Evolutionary conservation across 2,888 invertebrate genomes (phyloP), one percentile per base, ranked within the genome.

Genomic region (Acanthosepion pharaonis): DNA sequence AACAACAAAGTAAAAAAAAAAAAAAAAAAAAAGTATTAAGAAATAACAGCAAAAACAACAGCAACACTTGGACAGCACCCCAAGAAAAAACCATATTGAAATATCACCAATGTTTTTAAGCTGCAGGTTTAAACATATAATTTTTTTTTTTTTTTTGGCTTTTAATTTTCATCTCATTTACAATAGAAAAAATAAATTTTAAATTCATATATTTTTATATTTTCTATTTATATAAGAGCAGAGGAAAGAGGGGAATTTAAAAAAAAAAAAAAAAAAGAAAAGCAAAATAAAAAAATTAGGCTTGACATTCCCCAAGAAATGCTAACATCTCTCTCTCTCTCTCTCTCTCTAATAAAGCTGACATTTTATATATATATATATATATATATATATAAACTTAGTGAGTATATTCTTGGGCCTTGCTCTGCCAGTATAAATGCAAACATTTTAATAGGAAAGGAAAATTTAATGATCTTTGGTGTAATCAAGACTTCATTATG

Each of bases 31-130:
- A 78, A 78, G 8, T 78, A 78, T n/a, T n/a, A 78, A 15, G 33
- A 33, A 78, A 78, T 78, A 78, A 78, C n/a, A 78, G 33, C n/a
- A 78, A 78, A 15, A n/a, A 78, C n/a, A n/a, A 78, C n/a, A 78
- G 23, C 78, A 78, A 78, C 78, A 78, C 78, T 78, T n/a, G 78
- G 78, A 78, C 78, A 33, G n/a, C n/a, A 78, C 78, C 78, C 78
- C 28, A 78, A 78, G 6, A 78, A 78, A 64, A 78, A 78, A 78
- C 9, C n/a, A 78, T 78, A 78, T n/a, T 33, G 78, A 78, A 78
- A 78, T 78, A 78, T 78, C 78, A 78, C 78, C 78, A 78, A 78
- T 78, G 78, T 78, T 78, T 78, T 78, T n/a, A 78, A 78, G 78
- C 78, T 78, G 78, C 33, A 78, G 78, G 78, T 78, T 78, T n/a